Evolutionary conservation across 1,140 invertebrate species (phyloP).

Genomic region (Venustaconcha ellipsiformis): DNA sequence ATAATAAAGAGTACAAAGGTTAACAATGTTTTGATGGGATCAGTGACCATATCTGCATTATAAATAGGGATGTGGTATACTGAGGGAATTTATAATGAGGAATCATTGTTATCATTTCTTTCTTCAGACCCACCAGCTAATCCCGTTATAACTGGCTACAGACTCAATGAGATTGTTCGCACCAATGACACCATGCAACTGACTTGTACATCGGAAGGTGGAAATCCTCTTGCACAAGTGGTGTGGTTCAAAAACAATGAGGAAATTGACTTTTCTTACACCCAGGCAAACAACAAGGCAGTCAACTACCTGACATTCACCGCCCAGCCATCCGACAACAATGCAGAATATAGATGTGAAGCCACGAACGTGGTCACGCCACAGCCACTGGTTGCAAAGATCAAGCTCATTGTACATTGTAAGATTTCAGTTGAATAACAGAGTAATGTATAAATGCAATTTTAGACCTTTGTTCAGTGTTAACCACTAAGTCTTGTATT

Average conservation of each 20-base stretch:
- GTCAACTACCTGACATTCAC: conserved; percentile 74
- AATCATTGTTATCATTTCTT: conserved; percentile 7
- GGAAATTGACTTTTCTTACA: conserved; percentile 84
- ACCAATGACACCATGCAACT: conserved; percentile 90
- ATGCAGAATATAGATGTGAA: conserved; percentile 91
- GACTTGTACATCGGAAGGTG: conserved; percentile 89
- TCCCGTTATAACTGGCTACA: conserved; percentile 95
- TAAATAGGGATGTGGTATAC: too few species aligned
- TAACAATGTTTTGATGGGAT: too few species aligned
- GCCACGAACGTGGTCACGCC: conserved; percentile 91
- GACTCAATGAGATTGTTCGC: conserved; percentile 85
- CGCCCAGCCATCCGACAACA: conserved; percentile 90
- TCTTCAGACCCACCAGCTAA: conserved; percentile 87
- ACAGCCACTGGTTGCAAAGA: conserved; percentile 79
- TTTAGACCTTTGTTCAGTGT: too few species aligned
- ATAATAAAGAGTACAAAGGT: too few species aligned
- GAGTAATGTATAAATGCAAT: too few species aligned
- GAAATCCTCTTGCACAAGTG: conserved; percentile 94
- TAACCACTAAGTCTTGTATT: too few species aligned
- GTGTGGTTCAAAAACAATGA: conserved; percentile 94
- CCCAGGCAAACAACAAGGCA: conserved; percentile 75
- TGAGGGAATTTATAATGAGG: too few species aligned
- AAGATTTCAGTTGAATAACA: conserved; percentile 71
- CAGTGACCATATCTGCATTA: too few species aligned
- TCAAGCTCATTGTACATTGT: conserved; percentile 92